These are phyloP conservation scores for Bombylius major DNA, from an alignment of 2,888 invertebrate genomes.

Conservation along the genomic window DNA sequence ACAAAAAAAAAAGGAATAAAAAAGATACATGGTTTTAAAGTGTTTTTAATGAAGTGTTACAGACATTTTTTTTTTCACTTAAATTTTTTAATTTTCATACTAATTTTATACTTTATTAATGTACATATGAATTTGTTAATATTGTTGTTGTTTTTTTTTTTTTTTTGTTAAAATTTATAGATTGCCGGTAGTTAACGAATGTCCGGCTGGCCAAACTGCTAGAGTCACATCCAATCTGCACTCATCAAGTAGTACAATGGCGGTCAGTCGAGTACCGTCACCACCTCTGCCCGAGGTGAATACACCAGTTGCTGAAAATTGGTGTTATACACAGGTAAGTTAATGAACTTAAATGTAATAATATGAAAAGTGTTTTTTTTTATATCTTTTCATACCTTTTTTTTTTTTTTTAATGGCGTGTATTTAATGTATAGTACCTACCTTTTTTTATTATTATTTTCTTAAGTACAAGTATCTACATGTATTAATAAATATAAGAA, in stretches of 20 bases:
- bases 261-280: conserved; percentile 93
- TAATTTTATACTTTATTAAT: no score
- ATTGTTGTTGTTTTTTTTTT: conserved; percentile 1
- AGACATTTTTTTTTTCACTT: no score
- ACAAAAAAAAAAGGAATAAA: no score
- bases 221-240: conserved; percentile 72
- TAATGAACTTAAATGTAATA: not conserved
- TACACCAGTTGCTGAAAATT: conserved; percentile 98
- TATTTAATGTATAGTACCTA: no score
- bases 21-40: no score
- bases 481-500: no score
- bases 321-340: conserved; percentile 98
- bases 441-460: no score
- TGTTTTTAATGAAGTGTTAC: no score
- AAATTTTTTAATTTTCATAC: no score
- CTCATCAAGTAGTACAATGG: conserved; percentile 79
- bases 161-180: conserved; percentile 41
- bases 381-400: not conserved
- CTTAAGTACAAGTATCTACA: no score
- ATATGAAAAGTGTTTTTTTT: not conserved
- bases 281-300: conserved; percentile 90
- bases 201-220: conserved; percentile 71
- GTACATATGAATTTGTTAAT: no score
- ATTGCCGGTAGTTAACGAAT: conserved; percentile 65
- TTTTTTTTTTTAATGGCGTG: not conserved